These are phyloP conservation scores for Ectropis grisescens DNA, from an alignment of 1,140 invertebrate genomes.

Conservation along the genomic window DNA sequence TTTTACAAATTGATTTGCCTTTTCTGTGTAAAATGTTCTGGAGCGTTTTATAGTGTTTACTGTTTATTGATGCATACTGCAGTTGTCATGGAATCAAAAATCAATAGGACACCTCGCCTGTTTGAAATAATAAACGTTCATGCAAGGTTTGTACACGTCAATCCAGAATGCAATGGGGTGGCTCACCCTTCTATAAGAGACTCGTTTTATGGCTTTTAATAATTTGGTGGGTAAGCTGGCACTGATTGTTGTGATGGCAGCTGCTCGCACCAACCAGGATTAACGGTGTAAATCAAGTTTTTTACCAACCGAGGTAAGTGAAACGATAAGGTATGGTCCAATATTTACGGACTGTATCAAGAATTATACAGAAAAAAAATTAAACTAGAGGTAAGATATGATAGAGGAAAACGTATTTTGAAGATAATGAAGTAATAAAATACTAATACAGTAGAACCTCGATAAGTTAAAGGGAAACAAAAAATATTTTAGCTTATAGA, in stretches of 20 bases:
- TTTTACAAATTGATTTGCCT: too few relatives aligned
- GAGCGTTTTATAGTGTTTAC: too few relatives aligned
- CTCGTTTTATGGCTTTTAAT: conserved; percentile 68
- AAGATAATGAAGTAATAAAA: too few relatives aligned
- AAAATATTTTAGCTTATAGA: too few relatives aligned
- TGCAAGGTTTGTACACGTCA: conserved; percentile 47
- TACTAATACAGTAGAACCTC: too few relatives aligned
- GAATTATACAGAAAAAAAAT: not conserved
- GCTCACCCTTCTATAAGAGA: conserved; percentile 54
- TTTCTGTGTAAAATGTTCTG: too few relatives aligned
- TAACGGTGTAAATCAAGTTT: conserved; percentile 42
- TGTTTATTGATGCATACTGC: too few relatives aligned
- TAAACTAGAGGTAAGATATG: not conserved
- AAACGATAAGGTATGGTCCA: conserved; percentile 25
- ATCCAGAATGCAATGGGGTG: conserved; percentile 40
- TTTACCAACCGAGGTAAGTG: conserved; percentile 23
- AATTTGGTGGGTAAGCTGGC: conserved; percentile 61
- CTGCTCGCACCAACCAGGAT: conserved; percentile 47
- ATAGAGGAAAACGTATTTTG: too few relatives aligned
- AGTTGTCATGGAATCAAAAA: conserved; percentile 14
- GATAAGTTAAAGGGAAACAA: too few relatives aligned
- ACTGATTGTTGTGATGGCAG: conserved; percentile 56
- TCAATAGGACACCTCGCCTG: conserved; percentile 38
- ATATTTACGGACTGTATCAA: not conserved
- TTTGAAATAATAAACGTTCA: conserved; percentile 47